A percentile compares a stretch with the other conserved stretches of the same genome.
Evolutionary conservation across 2,888 invertebrate genomes (phyloP).

Genomic region (Folsomia manolachei): DNA sequence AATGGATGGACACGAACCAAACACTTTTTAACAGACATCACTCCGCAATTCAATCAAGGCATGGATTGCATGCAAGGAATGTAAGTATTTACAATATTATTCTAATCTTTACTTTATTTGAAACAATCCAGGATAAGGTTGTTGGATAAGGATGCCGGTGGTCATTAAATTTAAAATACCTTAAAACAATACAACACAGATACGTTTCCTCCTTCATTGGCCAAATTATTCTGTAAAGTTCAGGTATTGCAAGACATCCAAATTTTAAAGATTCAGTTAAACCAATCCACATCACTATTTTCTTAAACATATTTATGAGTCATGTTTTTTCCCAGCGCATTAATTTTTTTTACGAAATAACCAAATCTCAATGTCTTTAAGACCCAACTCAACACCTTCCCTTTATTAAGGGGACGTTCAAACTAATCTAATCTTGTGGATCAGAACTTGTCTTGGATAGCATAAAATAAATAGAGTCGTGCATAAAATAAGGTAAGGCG

Average conservation of each 20-base stretch:
- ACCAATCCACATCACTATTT: not conserved
- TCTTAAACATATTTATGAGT: not conserved
- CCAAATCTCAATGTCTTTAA: not conserved
- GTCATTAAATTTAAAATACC: too few relatives aligned
- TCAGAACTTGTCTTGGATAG: not conserved
- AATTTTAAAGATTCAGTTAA: not conserved
- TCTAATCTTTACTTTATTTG: too few relatives aligned
- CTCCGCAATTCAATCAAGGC: not conserved
- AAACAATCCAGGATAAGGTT: too few relatives aligned
- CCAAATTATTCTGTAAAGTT: too few relatives aligned
- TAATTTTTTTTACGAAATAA: not conserved
- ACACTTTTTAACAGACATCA: too few relatives aligned
- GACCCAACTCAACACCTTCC: not conserved
- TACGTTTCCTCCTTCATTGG: too few relatives aligned
- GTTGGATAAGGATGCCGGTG: not conserved
- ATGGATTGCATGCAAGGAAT: too few relatives aligned
- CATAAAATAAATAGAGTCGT: not conserved
- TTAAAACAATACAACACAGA: too few relatives aligned
- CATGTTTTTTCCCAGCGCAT: too few relatives aligned
- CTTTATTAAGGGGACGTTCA: not conserved
- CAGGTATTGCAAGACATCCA: too few relatives aligned
- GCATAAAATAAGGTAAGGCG: not conserved
- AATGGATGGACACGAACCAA: conserved; percentile 5
- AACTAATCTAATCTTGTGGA: not conserved
- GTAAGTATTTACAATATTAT: too few relatives aligned